A percentile compares a stretch with the other conserved stretches of the same genome.
phyloP scores from a whole-genome alignment of 2,888 invertebrate species.

The Icerya purchasi region DNA sequence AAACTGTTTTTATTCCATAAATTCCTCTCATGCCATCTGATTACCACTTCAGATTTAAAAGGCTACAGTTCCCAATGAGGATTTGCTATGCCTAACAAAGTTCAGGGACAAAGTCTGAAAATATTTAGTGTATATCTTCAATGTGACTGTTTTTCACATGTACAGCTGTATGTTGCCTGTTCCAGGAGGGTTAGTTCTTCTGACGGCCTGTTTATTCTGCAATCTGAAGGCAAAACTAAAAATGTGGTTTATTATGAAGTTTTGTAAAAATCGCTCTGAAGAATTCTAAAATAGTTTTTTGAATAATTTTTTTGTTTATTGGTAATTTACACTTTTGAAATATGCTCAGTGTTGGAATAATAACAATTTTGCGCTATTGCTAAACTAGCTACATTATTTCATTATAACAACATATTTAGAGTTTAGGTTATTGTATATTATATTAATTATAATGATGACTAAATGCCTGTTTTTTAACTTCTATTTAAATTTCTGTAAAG shows the following conservation, averaged over 20 bases:
- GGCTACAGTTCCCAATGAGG: slow-evolving; percentile 20
- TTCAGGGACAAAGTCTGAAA: slow-evolving; percentile 21
- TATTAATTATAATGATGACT: too few species aligned
- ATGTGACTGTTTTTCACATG: slow-evolving; percentile 14
- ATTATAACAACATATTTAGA: too few species aligned
- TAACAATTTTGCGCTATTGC: too few species aligned
- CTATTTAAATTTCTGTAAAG: too few species aligned
- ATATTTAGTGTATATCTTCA: slow-evolving; percentile 16
- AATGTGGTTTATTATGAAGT: slow-evolving; percentile 5
- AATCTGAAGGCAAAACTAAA: neutral
- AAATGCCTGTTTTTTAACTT: too few species aligned
- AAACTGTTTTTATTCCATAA: slow-evolving; percentile 18
- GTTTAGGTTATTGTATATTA: too few species aligned
- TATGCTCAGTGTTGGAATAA: too few species aligned
- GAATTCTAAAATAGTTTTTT: neutral
- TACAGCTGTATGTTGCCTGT: slow-evolving; percentile 15
- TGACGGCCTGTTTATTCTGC: neutral
- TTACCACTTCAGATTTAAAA: slow-evolving; percentile 17
- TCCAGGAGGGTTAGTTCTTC: slow-evolving; percentile 13
- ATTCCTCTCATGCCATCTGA: slow-evolving; percentile 17
- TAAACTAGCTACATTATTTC: too few species aligned
- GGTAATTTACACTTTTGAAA: too few species aligned
- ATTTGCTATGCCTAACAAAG: slow-evolving; percentile 21
- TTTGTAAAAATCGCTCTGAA: neutral
- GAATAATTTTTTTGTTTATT: too few species aligned